Percentiles rank a stretch among this genome's conserved stretches.
These are phyloP conservation scores for Fragum fragum DNA, from an alignment of 2,888 invertebrate genomes.

Conservation along the genomic window DNA sequence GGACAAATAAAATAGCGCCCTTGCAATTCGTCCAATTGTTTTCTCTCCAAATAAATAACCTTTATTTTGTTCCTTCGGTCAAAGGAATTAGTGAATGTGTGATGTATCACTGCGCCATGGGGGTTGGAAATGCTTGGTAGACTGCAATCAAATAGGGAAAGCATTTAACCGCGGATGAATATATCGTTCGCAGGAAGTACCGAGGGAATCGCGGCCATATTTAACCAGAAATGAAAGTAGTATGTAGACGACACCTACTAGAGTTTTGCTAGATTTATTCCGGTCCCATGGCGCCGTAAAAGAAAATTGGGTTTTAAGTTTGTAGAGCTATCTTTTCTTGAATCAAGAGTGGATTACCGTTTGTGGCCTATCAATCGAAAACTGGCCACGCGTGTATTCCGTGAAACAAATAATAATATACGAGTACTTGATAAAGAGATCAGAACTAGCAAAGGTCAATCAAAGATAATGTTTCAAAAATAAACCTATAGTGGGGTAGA, in stretches of 20 bases:
- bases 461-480: too few species aligned
- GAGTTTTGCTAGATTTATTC: not conserved
- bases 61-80: constrained; percentile 58
- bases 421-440: too few species aligned
- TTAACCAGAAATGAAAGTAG: constrained; percentile 20
- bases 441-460: too few species aligned
- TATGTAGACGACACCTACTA: constrained; percentile 20
- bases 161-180: constrained; percentile 38
- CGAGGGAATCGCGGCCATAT: constrained; percentile 12
- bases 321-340: not conserved
- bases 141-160: constrained; percentile 31
- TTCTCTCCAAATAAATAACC: constrained; percentile 50
- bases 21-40: constrained; percentile 56
- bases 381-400: too few species aligned
- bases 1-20: constrained; percentile 63
- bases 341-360: not conserved
- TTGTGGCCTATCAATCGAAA: too few species aligned
- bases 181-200: constrained; percentile 11
- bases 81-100: constrained; percentile 48
- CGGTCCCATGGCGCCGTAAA: not conserved
- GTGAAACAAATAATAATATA: too few species aligned
- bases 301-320: constrained; percentile 3
- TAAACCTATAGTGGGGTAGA: too few species aligned
- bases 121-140: constrained; percentile 16
- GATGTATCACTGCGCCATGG: constrained; percentile 27